Percentiles rank a stretch among this genome's conserved stretches.
phyloP scores from a whole-genome alignment of 2,113 vertebrate genomes.

The Corythaixoides concolor region DNA sequence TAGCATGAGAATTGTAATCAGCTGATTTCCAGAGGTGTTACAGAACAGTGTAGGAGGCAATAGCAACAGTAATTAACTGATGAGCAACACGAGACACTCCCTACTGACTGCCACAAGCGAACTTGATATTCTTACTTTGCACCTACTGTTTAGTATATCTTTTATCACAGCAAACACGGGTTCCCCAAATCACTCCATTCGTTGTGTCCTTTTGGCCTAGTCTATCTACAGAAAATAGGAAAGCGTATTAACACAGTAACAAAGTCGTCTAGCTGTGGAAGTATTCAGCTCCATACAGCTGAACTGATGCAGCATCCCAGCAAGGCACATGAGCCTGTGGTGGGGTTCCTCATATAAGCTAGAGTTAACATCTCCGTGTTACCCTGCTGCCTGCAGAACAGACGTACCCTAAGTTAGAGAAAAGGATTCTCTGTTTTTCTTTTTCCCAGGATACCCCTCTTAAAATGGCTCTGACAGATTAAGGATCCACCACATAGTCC shows the following conservation, averaged over 20 bases:
- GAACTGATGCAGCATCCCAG: background rate
- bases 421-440: background rate
- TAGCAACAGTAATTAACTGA: constrained; percentile 43
- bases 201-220: background rate
- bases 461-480: background rate
- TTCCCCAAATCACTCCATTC: background rate
- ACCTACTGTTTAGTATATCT: background rate
- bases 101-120: constrained; percentile 1
- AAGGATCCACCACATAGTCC: background rate
- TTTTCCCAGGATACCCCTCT: background rate
- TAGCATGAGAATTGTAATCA: constrained; percentile 6
- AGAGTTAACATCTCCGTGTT: background rate
- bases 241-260: background rate
- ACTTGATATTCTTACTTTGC: background rate
- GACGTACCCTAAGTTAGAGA: rapidly evolving
- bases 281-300: background rate
- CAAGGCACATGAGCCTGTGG: rapidly evolving
- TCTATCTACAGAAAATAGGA: background rate
- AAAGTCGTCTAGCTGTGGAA: background rate
- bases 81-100: constrained; percentile 50
- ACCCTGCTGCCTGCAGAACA: background rate
- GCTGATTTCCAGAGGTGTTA: background rate
- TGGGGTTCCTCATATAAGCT: background rate
- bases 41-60: constrained; percentile 29
- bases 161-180: background rate